These are phyloP conservation scores for Falco peregrinus DNA, from an alignment of 2,797 vertebrate species.

Conservation along the genomic window DNA sequence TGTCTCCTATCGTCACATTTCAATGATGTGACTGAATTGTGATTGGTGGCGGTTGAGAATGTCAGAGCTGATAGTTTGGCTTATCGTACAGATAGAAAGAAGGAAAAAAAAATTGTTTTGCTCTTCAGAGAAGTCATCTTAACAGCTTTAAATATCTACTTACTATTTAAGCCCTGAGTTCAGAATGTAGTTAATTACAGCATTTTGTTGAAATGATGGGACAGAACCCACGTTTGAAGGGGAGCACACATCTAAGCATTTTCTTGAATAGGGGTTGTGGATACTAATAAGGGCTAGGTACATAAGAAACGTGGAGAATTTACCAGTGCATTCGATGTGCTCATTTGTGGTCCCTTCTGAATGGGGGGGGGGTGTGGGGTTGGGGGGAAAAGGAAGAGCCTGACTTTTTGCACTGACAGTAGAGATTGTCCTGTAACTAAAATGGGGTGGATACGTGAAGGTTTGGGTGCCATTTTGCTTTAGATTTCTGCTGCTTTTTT, in stretches of 20 bases:
- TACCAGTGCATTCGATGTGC: not conserved
- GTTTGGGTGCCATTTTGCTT: not conserved
- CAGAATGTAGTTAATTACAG: not conserved
- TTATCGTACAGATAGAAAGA: not conserved
- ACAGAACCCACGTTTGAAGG: not conserved
- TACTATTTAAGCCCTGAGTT: not conserved
- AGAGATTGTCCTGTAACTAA: not conserved
- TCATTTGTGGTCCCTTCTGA: not conserved
- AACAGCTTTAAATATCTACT: not conserved
- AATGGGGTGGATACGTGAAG: not conserved
- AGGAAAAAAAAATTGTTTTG: not conserved
- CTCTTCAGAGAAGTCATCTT: not conserved
- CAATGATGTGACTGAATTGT: not conserved
- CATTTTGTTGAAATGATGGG: not conserved
- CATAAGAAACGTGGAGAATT: not conserved
- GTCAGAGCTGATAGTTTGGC: not conserved
- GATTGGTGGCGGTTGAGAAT: not conserved
- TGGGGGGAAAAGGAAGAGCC: not conserved
- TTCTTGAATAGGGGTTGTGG: not conserved
- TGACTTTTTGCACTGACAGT: not conserved
- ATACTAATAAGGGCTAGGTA: not conserved
- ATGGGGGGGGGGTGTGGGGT: too few relatives aligned
- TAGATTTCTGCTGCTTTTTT: not conserved
- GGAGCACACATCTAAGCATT: not conserved
- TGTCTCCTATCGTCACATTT: not conserved